phyloP scores from a whole-genome alignment of 2,797 vertebrate genomes.

The Etheostoma perlongum region DNA sequence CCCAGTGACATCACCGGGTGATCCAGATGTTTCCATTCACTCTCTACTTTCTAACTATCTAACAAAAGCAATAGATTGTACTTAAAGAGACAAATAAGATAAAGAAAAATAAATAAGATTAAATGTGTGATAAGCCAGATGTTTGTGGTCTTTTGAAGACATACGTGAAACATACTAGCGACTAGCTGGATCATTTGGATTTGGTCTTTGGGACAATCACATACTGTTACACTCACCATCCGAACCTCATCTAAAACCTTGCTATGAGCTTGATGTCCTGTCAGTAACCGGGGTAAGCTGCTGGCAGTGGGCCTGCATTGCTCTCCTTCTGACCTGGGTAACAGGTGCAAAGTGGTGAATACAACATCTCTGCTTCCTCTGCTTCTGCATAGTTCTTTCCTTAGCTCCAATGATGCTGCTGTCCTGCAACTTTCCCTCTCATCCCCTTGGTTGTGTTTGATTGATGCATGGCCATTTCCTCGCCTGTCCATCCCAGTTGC shows the following conservation, averaged over 20 bases:
- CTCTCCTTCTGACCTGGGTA: slow-evolving; percentile 49
- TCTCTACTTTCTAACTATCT: background rate
- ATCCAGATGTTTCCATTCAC: slow-evolving; percentile 16
- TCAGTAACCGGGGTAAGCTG: slow-evolving; percentile 39
- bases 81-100: background rate
- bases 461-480: slow-evolving; percentile 83
- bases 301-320: slow-evolving; percentile 26
- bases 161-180: background rate
- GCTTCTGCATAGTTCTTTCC: slow-evolving; percentile 57
- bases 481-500: slow-evolving; percentile 65
- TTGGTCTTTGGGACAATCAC: slow-evolving; percentile 3
- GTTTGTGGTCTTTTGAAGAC: background rate
- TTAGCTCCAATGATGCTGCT: slow-evolving; percentile 46
- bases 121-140: background rate
- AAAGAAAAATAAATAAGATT: background rate
- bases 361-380: slow-evolving; percentile 53
- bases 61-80: slow-evolving; percentile 14
- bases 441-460: slow-evolving; percentile 67
- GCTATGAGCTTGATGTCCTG: slow-evolving; percentile 15
- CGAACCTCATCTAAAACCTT: slow-evolving; percentile 17
- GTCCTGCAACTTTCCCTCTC: slow-evolving; percentile 54
- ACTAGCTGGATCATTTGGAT: background rate
- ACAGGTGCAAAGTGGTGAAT: slow-evolving; percentile 64
- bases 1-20: background rate
- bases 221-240: slow-evolving; percentile 46